Conservation (phyloP, 2,797 vertebrate species). For the Pelodytes ibericus region DNA sequence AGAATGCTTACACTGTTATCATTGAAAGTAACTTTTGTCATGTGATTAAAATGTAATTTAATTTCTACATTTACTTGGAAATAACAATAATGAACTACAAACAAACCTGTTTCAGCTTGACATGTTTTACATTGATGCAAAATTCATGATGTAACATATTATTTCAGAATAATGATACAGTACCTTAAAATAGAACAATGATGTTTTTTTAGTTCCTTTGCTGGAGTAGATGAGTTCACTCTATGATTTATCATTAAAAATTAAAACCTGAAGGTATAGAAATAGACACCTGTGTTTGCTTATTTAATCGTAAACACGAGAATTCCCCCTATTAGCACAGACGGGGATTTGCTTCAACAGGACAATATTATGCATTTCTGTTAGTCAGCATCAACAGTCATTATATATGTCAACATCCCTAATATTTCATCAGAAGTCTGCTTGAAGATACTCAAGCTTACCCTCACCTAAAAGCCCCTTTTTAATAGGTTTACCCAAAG, state of each 20-base stretch:
- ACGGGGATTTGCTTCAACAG: not conserved
- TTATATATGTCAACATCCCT: not conserved
- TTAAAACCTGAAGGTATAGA: not conserved
- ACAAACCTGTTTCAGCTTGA: not conserved
- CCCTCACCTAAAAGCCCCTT: not conserved
- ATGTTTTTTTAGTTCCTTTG: not conserved
- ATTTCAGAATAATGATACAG: not conserved
- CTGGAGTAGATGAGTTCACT: not conserved
- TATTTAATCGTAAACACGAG: not conserved
- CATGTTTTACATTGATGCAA: not conserved
- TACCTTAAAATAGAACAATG: not conserved
- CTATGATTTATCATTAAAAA: not conserved
- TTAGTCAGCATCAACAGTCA: not conserved
- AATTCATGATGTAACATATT: not conserved
- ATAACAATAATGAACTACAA: not conserved
- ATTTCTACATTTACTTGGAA: no score
- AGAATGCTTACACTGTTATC: no score
- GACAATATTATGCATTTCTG: not conserved
- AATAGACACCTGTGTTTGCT: not conserved
- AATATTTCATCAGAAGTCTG: not conserved
- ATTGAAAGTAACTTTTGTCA: no score
- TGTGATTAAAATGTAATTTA: no score
- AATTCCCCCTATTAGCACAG: not conserved
- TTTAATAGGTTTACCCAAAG: no score
- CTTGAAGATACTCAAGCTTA: not conserved